Evolutionary conservation across 2,888 invertebrate species (phyloP), one percentile per base, ranked within the genome.

Genomic region (Spatulosminthurus flaviceps): DNA sequence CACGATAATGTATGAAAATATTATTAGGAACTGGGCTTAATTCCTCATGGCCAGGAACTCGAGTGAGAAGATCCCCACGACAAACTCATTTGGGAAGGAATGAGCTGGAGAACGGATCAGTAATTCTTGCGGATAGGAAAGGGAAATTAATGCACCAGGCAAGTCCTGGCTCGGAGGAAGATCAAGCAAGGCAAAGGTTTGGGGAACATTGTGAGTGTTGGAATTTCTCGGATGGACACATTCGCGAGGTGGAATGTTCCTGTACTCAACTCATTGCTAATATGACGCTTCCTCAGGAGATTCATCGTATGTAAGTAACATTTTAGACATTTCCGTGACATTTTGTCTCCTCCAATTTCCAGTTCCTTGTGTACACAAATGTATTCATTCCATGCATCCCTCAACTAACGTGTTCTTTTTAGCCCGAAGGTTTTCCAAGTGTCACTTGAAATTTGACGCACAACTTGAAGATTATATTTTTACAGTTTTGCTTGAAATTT

Each of bases 301-400:
- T 84, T 60, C 81, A 82, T 66, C 78, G 84, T 21, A 66, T 84
- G 84, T 83, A 80, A 82, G 82, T 78, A n/a, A n/a, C 22, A 51
- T 43, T 69, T 61, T 24, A n/a, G 22, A 19, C 34, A 16, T 34
- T 51, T 41, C 22, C 26, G 19, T 29, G 34, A 24, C 21, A 41
- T 21, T 71, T 41, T 41, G 13, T 41, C 16, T 21, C 9, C 41
- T 11, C 43, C 16, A 4, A 24, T 22, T 22, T 16, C 21, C 22
- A 42, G 16, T 21, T 13, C 42, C 22, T 72, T 72, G 42, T 72
- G 24, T 16, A 43, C 21, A 70, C 21, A 24, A 41, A 41, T 22
- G 71, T 22, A 71, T n/a, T n/a, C n/a, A n/a, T n/a, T n/a, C n/a
- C n/a, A n/a, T n/a, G n/a, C n/a, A n/a, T n/a, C n/a, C n/a, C n/a